Conservation (phyloP, 2,797 vertebrate species). For the Morelia viridis region DNA sequence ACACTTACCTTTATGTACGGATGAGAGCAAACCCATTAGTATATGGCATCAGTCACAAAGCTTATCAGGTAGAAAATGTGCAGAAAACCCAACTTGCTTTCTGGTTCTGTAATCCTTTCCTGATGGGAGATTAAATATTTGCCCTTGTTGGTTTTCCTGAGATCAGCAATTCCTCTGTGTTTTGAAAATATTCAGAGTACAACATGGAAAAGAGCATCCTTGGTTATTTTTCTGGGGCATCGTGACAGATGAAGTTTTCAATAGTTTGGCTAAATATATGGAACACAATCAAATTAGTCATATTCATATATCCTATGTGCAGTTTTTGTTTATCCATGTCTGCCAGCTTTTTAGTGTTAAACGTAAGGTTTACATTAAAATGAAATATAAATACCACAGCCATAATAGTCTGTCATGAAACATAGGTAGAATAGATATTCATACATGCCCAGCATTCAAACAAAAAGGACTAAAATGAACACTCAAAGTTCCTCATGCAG, state of each 20-base stretch:
- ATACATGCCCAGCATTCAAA: neutral
- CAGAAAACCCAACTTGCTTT: conserved; percentile 60
- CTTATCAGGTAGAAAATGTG: conserved; percentile 86
- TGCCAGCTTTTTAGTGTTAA: conserved; percentile 39
- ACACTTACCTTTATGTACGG: conserved; percentile 96
- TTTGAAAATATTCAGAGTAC: conserved; percentile 50
- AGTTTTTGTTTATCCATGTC: neutral
- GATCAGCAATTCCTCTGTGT: conserved; percentile 66
- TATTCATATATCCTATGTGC: conserved; percentile 14
- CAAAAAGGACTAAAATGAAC: neutral
- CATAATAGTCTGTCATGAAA: conserved; percentile 14
- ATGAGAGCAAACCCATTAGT: conserved; percentile 97
- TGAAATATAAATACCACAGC: conserved; percentile 23
- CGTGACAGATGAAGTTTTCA: conserved; percentile 26
- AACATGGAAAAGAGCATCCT: conserved; percentile 47
- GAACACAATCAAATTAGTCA: conserved; percentile 42
- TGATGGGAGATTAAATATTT: conserved; percentile 78
- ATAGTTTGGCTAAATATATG: conserved; percentile 38
- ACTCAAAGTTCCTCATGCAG: neutral
- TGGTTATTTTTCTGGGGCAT: conserved; percentile 50
- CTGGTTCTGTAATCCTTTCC: conserved; percentile 67
- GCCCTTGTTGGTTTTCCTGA: conserved; percentile 65
- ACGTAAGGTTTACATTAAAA: neutral
- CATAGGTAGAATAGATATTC: neutral
- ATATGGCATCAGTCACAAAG: conserved; percentile 96